These are phyloP conservation scores for Bombus polaris DNA, from an alignment of 1,140 invertebrate genomes.

Conservation along the genomic window DNA sequence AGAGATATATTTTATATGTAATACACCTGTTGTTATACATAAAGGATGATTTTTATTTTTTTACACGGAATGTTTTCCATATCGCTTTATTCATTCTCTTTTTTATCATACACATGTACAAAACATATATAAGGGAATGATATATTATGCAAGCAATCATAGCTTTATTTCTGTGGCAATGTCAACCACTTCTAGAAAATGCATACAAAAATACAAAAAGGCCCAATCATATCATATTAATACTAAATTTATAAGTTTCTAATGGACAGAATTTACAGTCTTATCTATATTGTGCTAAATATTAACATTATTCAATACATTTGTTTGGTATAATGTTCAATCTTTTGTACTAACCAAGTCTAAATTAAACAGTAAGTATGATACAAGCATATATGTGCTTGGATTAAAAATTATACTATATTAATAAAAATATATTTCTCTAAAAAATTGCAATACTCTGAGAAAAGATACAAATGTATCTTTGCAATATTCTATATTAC, in stretches of 20 bases:
- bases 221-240: slow-evolving; percentile 38
- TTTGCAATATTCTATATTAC: slow-evolving; percentile 12
- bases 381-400: slow-evolving; percentile 31
- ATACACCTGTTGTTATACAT: slow-evolving; percentile 32
- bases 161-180: neutral
- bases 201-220: slow-evolving; percentile 57
- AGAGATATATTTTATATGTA: slow-evolving; percentile 38
- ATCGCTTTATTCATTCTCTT: slow-evolving; percentile 21
- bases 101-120: slow-evolving; percentile 22
- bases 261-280: slow-evolving; percentile 65
- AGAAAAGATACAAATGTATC: slow-evolving; percentile 19
- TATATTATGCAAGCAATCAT: slow-evolving; percentile 34
- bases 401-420: slow-evolving; percentile 43
- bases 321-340: slow-evolving; percentile 2
- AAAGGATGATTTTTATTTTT: slow-evolving; percentile 34
- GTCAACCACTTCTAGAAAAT: slow-evolving; percentile 12
- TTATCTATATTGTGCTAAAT: slow-evolving; percentile 41
- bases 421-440: slow-evolving; percentile 63
- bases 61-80: slow-evolving; percentile 14
- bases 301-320: slow-evolving; percentile 12
- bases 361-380: slow-evolving; percentile 45
- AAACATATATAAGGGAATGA: slow-evolving; percentile 19
- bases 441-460: slow-evolving; percentile 34
- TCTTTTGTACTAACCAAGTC: slow-evolving; percentile 57
- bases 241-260: slow-evolving; percentile 43